Conservation (phyloP, 64 coral and sea anemone genomes). For the Acropora tenuis region DNA sequence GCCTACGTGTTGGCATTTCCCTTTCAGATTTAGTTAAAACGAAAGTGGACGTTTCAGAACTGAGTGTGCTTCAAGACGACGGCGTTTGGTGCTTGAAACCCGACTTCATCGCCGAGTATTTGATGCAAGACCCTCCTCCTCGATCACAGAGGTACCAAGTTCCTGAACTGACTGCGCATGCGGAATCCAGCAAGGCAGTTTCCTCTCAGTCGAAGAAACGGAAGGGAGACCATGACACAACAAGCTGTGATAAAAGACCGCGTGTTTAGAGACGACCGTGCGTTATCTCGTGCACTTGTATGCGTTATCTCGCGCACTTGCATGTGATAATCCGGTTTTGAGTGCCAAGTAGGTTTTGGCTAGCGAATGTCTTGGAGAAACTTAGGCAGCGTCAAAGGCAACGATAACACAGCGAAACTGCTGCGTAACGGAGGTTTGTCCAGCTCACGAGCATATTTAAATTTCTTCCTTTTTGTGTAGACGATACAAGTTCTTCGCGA, state of each 20-base stretch:
- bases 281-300: background rate
- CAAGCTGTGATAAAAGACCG: slow-evolving; percentile 53
- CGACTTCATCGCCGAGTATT: slow-evolving; percentile 88
- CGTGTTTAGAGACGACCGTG: slow-evolving; percentile 25
- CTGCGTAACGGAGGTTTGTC: too few species aligned
- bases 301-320: too few species aligned
- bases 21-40: slow-evolving; percentile 70
- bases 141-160: slow-evolving; percentile 75
- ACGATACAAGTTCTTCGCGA: too few species aligned
- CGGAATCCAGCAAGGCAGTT: slow-evolving; percentile 29
- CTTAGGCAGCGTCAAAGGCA: too few species aligned
- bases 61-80: slow-evolving; percentile 31
- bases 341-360: too few species aligned
- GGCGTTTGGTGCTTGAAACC: slow-evolving; percentile 84
- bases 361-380: too few species aligned
- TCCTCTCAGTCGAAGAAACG: slow-evolving; percentile 78
- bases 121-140: slow-evolving; percentile 92
- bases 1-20: background rate
- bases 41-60: slow-evolving; percentile 59
- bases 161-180: slow-evolving; percentile 35
- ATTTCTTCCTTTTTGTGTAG: too few species aligned
- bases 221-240: slow-evolving; percentile 64
- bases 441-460: too few species aligned
- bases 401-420: too few species aligned
- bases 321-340: too few species aligned